phyloP scores from a whole-genome alignment of 1,140 invertebrate genomes.

The Brachionus rubens region DNA sequence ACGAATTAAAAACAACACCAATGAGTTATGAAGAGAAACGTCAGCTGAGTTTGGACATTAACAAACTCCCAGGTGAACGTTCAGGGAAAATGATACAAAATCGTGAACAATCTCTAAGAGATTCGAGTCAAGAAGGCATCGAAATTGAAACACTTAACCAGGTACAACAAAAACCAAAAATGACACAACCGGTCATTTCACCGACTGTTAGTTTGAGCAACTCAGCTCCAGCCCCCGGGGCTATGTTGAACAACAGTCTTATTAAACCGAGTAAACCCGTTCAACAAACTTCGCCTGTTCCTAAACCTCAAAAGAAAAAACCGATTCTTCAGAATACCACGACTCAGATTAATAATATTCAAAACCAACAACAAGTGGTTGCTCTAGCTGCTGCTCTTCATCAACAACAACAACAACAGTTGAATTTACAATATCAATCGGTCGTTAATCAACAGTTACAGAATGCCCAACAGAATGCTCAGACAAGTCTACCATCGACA shows the following conservation, averaged over 20 bases:
- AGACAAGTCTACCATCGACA: not conserved
- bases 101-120: conserved; percentile 87
- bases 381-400: conserved; percentile 16
- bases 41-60: conserved; percentile 95
- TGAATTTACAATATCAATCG: too few relatives aligned
- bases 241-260: conserved; percentile 15
- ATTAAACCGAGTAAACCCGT: not conserved
- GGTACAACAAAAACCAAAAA: too few relatives aligned
- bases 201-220: not conserved
- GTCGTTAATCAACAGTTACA: not conserved
- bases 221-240: conserved; percentile 18
- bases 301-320: conserved; percentile 24
- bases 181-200: not conserved
- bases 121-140: conserved; percentile 99
- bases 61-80: conserved; percentile 94
- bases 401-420: not conserved
- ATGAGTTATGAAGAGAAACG: conserved; percentile 99
- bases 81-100: conserved; percentile 96
- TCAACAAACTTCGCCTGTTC: not conserved
- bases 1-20: conserved; percentile 92
- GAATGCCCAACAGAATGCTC: not conserved
- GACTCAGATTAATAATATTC: conserved; percentile 51
- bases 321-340: not conserved
- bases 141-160: conserved; percentile 99
- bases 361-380: conserved; percentile 51